A percentile compares a stretch with the other conserved stretches of the same genome.
These are phyloP conservation scores for Athetis lepigone DNA, from an alignment of 2,888 invertebrate genomes.

Conservation along the genomic window DNA sequence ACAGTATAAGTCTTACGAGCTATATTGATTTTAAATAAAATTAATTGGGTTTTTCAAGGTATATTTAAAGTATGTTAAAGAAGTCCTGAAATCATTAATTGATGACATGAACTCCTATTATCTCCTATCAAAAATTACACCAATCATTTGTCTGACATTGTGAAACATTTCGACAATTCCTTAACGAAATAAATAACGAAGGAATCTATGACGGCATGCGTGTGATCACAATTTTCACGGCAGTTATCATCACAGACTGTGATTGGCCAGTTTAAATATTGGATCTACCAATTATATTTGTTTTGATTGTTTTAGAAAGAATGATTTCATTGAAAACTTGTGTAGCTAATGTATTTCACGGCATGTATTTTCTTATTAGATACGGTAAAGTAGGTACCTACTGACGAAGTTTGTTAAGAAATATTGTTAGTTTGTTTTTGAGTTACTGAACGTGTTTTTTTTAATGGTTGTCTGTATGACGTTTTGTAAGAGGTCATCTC, in stretches of 20 bases:
- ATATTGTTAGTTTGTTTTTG: too few relatives aligned
- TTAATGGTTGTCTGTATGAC: too few relatives aligned
- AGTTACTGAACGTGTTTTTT: too few relatives aligned
- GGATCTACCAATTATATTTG: slow-evolving; percentile 53
- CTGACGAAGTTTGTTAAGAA: slow-evolving; percentile 1
- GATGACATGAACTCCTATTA: too few relatives aligned
- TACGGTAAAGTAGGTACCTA: slow-evolving; percentile 31
- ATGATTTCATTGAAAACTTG: slow-evolving; percentile 52
- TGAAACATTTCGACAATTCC: slow-evolving; percentile 8
- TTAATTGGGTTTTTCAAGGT: too few relatives aligned
- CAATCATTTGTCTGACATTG: too few relatives aligned
- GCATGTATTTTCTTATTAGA: slow-evolving; percentile 33
- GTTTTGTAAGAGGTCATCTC: too few relatives aligned
- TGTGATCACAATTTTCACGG: slow-evolving; percentile 44
- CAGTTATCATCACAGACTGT: slow-evolving; percentile 24
- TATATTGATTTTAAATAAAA: too few relatives aligned
- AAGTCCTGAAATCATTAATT: too few relatives aligned
- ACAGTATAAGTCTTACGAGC: too few relatives aligned
- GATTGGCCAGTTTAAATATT: slow-evolving; percentile 52
- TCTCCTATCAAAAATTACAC: too few relatives aligned
- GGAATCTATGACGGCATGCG: slow-evolving; percentile 42
- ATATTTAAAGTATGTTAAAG: too few relatives aligned
- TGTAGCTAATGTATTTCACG: slow-evolving; percentile 47
- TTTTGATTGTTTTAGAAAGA: slow-evolving; percentile 46
- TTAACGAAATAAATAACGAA: slow-evolving; percentile 1